These are phyloP conservation scores for Coendou prehensilis DNA, from an alignment of 2,797 vertebrate species.

Conservation along the genomic window DNA sequence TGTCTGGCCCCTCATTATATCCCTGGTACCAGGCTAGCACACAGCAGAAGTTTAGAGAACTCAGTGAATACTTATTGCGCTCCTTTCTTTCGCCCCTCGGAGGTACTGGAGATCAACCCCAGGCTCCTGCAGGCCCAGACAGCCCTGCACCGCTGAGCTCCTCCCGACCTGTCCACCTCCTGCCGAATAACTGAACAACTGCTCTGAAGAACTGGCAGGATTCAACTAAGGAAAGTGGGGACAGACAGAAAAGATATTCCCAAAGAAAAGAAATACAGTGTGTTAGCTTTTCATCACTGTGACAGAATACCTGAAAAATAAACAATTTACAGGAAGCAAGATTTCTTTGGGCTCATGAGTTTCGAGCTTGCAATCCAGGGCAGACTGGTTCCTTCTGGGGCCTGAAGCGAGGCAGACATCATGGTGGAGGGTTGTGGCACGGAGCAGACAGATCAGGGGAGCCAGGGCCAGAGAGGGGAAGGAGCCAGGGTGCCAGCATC, in stretches of 20 bases:
- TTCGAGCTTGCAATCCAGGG: background rate
- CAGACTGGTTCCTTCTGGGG: background rate
- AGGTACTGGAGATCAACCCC: background rate
- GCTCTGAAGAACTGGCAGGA: background rate
- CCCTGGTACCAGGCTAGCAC: background rate
- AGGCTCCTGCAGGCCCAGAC: background rate
- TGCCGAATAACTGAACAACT: background rate
- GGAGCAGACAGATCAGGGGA: background rate
- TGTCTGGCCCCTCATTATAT: conserved; percentile 2
- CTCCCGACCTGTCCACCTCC: background rate
- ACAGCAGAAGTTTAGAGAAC: background rate
- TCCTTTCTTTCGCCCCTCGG: no score
- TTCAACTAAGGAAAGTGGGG: background rate
- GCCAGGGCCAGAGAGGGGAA: background rate
- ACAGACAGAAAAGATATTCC: background rate
- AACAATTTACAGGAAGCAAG: background rate
- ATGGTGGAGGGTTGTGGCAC: background rate
- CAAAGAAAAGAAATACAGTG: conserved; percentile 8
- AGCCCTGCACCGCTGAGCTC: background rate
- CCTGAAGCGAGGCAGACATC: background rate
- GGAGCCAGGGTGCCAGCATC: background rate
- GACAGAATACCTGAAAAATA: background rate
- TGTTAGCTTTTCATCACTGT: background rate
- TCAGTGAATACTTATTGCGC: background rate
- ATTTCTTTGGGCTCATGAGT: background rate